Evolutionary conservation across 2,113 vertebrate genomes (phyloP), one percentile per base, ranked within the genome.

Genomic region (Aplodontia rufa): DNA sequence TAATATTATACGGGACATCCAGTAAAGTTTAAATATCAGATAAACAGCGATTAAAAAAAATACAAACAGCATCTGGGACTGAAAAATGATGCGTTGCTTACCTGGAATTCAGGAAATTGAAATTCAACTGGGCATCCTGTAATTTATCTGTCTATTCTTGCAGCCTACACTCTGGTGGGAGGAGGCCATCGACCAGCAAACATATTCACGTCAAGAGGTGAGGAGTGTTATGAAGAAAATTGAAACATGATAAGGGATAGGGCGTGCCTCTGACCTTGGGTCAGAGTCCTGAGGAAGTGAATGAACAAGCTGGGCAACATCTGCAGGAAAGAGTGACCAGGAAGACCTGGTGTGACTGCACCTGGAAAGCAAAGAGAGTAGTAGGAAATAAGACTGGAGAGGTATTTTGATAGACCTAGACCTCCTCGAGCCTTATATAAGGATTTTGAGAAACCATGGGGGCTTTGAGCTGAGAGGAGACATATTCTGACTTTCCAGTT

Each of bases 31-130:
- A 58, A 92, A 78, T 82, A 90, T 83, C 60, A 90, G 55, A 60
- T 91, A 69, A 96, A 84, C 42, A 72, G 64, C n/a, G 16, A 86
- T 30, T 58, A n/a, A n/a, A n/a, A n/a, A n/a, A n/a, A n/a, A n/a
- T n/a, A 72, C 47, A 58, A 60, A 45, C 62, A 95, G 58, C 24
- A 35, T 69, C 49, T 85, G 62, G 42, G 49, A 64, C 26, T 76
- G 74, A 88, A 93, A 95, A 93, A 62, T 80, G 62, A 45, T 76
- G 71, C 3, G 0, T 71, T 93, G 58, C 92, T 78, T 62, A 87
- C 64, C 37, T 72, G 72, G 88, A 93, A 85, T 82, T 94, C 45
- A 91, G n/a, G n/a, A n/a, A n/a, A n/a, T n/a, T n/a, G n/a, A n/a
- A 85, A 42, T 79, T 90, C 89, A 96, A 40, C 19, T 78, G 69